phyloP scores from a whole-genome alignment of 2,797 vertebrate genomes.

The Naso thynnoides region DNA sequence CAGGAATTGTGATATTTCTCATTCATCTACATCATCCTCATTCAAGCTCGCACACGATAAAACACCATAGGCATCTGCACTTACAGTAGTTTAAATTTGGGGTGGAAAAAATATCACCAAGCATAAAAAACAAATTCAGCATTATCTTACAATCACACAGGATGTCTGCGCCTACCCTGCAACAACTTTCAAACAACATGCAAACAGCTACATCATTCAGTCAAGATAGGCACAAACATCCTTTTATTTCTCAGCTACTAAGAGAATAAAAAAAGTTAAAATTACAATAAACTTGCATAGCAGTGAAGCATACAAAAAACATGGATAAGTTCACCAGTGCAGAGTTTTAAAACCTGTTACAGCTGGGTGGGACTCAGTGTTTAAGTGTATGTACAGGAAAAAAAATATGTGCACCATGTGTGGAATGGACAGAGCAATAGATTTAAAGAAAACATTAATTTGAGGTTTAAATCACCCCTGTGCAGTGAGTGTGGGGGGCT shows the following conservation, averaged over 20 bases:
- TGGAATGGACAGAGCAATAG: conserved; percentile 14
- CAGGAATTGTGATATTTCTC: conserved; percentile 32
- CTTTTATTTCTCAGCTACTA: conserved; percentile 41
- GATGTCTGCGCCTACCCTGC: conserved; percentile 39
- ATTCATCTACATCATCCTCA: conserved; percentile 51
- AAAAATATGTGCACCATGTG: conserved; percentile 56
- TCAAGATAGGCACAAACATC: conserved; percentile 45
- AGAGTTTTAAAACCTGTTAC: conserved; percentile 40
- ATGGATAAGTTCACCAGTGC: conserved; percentile 44
- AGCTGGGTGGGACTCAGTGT: conserved; percentile 26
- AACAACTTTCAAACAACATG: conserved; percentile 43
- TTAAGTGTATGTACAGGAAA: conserved; percentile 60
- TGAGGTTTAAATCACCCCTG: conserved; percentile 46
- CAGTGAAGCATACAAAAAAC: conserved; percentile 74
- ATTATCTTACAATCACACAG: conserved; percentile 59
- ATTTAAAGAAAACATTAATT: conserved; percentile 25
- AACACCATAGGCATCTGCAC: conserved; percentile 48
- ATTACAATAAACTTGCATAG: conserved; percentile 79
- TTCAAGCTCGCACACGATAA: conserved; percentile 45
- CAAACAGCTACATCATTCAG: conserved; percentile 45
- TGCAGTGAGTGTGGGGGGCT: conserved; percentile 38
- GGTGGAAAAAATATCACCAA: conserved; percentile 41
- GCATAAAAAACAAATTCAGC: conserved; percentile 58
- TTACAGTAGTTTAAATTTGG: conserved; percentile 77
- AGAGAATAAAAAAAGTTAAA: conserved; percentile 60